These are phyloP conservation scores for Dascillus cervinus DNA, from an alignment of 2,888 invertebrate genomes.

Conservation along the genomic window DNA sequence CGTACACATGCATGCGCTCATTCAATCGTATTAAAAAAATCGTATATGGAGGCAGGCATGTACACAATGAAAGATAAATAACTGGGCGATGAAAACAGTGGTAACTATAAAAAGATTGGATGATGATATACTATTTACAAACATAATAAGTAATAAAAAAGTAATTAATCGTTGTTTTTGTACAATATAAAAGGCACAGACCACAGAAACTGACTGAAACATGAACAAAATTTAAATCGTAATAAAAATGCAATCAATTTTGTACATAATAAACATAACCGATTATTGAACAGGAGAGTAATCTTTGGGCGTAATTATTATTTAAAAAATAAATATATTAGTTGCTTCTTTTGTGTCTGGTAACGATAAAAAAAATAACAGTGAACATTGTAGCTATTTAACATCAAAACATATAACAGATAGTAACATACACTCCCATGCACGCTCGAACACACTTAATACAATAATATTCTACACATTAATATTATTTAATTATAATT, in stretches of 20 bases:
- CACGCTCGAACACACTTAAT: conserved; percentile 14
- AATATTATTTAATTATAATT: conserved; percentile 18
- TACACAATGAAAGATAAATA: conserved; percentile 9
- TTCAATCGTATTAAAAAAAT: conserved; percentile 9
- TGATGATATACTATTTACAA: too few species aligned
- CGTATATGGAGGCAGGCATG: neutral
- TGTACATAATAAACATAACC: conserved; percentile 3
- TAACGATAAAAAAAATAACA: conserved; percentile 29
- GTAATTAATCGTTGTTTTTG: conserved; percentile 26
- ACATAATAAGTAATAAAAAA: too few species aligned
- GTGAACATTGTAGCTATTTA: conserved; percentile 28
- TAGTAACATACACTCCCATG: conserved; percentile 7
- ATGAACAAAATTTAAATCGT: conserved; percentile 8
- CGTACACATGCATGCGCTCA: conserved; percentile 14
- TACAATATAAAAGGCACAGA: conserved; percentile 36
- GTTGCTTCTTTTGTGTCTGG: too few species aligned
- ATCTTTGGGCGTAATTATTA: conserved; percentile 12
- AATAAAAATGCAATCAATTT: conserved; percentile 3
- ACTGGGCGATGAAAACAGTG: conserved; percentile 11
- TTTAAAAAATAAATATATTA: conserved; percentile 28
- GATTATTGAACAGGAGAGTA: conserved; percentile 3
- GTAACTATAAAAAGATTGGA: conserved; percentile 21
- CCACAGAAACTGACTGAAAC: conserved; percentile 24
- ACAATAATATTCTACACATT: conserved; percentile 24
- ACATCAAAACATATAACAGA: conserved; percentile 15